A percentile compares a stretch with the other conserved stretches of the same genome.
Evolutionary conservation across 2,888 invertebrate species (phyloP).

Genomic region (Trisateles emortualis): DNA sequence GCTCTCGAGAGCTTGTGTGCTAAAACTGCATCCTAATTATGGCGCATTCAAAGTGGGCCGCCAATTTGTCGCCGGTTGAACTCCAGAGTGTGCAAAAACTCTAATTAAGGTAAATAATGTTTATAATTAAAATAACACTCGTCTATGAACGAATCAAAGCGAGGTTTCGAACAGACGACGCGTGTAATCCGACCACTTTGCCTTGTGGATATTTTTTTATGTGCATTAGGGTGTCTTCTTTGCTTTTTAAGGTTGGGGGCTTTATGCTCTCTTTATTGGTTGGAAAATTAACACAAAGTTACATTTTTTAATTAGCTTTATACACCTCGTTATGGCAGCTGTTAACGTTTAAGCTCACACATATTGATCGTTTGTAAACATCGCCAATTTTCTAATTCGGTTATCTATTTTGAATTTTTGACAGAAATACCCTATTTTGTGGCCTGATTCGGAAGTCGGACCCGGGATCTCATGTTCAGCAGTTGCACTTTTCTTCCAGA

Average conservation of each 20-base stretch:
- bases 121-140: conserved; percentile 86
- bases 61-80: conserved; percentile 76
- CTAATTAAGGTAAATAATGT: conserved; percentile 86
- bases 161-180: conserved; percentile 66
- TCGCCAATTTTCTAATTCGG: too few relatives aligned
- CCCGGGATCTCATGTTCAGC: too few relatives aligned
- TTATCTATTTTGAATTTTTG: too few relatives aligned
- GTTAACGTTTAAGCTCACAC: too few relatives aligned
- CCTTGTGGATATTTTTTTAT: conserved; percentile 65
- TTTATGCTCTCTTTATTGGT: conserved; percentile 2
- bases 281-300: conserved; percentile 4
- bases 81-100: conserved; percentile 67
- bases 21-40: conserved; percentile 81
- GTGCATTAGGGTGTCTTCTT: conserved; percentile 51
- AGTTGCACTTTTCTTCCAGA: too few relatives aligned
- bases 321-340: too few relatives aligned
- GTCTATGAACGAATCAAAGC: conserved; percentile 73
- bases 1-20: conserved; percentile 62
- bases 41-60: conserved; percentile 72
- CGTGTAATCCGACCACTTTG: conserved; percentile 73
- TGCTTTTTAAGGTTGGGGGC: conserved; percentile 45
- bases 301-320: conserved; percentile 9
- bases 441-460: too few relatives aligned
- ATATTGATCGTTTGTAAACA: too few relatives aligned
- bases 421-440: too few relatives aligned